phyloP scores from a whole-genome alignment of 1,140 invertebrate genomes.

The Drosophila suzukii region DNA sequence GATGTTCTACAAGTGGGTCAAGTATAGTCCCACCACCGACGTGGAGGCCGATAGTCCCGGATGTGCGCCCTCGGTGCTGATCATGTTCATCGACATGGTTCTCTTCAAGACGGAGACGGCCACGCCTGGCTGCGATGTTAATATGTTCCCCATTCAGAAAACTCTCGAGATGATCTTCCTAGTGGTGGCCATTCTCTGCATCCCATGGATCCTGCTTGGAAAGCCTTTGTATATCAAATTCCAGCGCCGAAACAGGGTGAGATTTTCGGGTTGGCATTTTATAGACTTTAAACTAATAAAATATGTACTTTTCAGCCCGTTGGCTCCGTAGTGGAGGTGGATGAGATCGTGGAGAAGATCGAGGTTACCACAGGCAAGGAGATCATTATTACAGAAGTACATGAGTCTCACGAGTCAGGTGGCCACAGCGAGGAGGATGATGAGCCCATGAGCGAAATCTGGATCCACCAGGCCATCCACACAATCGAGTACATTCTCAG shows the following conservation, averaged over 20 bases:
- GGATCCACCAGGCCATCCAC: slow-evolving; percentile 97
- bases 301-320: slow-evolving; percentile 8
- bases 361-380: slow-evolving; percentile 66
- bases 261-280: not conserved
- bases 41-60: slow-evolving; percentile 85
- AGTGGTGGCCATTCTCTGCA: slow-evolving; percentile 90
- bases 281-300: not conserved
- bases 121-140: slow-evolving; percentile 86
- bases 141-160: slow-evolving; percentile 90
- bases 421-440: slow-evolving; percentile 85
- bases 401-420: slow-evolving; percentile 50
- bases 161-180: slow-evolving; percentile 90
- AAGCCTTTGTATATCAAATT: slow-evolving; percentile 91
- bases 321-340: slow-evolving; percentile 24
- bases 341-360: slow-evolving; percentile 70
- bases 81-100: slow-evolving; percentile 97
- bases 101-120: slow-evolving; percentile 87
- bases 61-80: slow-evolving; percentile 95
- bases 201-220: slow-evolving; percentile 95
- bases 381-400: slow-evolving; percentile 60
- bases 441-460: slow-evolving; percentile 92
- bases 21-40: slow-evolving; percentile 87
- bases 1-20: slow-evolving; percentile 96
- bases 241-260: slow-evolving; percentile 54
- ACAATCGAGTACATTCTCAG: slow-evolving; percentile 98